These are phyloP conservation scores for Syrrhaptes paradoxus DNA, from an alignment of 2,113 vertebrate species.

Conservation along the genomic window DNA sequence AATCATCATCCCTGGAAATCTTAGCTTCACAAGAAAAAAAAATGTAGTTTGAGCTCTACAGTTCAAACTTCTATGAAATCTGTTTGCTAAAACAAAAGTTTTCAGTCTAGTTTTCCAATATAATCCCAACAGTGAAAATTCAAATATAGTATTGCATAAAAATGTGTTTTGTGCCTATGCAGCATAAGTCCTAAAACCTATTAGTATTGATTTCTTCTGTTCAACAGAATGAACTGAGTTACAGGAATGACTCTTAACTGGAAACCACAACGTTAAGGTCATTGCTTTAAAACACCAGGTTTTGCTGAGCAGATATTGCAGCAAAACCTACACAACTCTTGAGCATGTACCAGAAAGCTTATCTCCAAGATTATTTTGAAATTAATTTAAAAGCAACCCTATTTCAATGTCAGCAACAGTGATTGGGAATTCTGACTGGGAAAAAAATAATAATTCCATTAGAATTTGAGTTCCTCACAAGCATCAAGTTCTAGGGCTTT, in stretches of 20 bases:
- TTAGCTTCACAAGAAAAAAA: slow-evolving; percentile 26
- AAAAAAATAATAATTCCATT: neutral
- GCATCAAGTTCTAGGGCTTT: neutral
- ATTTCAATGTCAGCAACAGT: neutral
- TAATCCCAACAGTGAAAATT: neutral
- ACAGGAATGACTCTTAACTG: slow-evolving; percentile 7
- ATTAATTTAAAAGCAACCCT: neutral
- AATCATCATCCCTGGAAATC: slow-evolving; percentile 1
- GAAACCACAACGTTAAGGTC: neutral
- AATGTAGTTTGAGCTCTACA: neutral
- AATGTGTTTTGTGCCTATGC: neutral
- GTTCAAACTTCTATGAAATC: neutral
- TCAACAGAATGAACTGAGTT: neutral
- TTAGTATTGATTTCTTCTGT: slow-evolving; percentile 1
- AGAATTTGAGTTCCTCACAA: neutral
- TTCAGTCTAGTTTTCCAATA: neutral
- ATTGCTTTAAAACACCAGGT: neutral
- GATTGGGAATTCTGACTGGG: neutral
- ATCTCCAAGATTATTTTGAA: neutral
- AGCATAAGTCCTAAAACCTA: neutral
- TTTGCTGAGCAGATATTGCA: neutral
- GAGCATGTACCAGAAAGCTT: neutral
- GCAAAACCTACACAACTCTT: neutral
- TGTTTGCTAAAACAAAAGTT: neutral
- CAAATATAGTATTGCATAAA: neutral